phyloP scores from a whole-genome alignment of 2,797 vertebrate genomes.

The Scyliorhinus canicula region DNA sequence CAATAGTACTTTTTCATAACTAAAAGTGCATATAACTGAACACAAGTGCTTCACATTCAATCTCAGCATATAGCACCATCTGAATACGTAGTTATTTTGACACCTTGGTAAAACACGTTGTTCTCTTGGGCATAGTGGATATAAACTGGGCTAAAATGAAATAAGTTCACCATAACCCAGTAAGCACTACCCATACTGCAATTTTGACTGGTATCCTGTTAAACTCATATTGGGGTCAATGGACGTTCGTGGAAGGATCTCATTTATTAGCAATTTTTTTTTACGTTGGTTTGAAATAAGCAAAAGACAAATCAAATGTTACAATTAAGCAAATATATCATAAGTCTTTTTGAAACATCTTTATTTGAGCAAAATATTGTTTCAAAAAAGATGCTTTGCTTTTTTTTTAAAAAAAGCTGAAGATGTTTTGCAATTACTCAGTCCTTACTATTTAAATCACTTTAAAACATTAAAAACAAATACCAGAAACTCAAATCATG shows the following conservation, averaged over 20 bases:
- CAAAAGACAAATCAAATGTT: not conserved
- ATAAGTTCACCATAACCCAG: not conserved
- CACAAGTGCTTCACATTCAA: not conserved
- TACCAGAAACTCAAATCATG: not conserved
- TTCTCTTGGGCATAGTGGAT: not conserved
- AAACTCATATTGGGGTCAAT: not conserved
- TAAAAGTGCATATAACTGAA: not conserved
- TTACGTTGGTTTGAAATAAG: not conserved
- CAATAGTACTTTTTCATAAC: not conserved
- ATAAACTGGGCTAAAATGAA: not conserved
- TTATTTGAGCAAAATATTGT: constrained; percentile 38
- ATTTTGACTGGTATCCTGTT: not conserved
- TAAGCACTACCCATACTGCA: not conserved
- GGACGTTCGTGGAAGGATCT: not conserved
- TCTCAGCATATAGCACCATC: not conserved
- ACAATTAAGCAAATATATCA: constrained; percentile 9
- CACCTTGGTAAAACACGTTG: not conserved
- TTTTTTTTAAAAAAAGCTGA: constrained; percentile 15
- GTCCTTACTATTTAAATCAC: constrained; percentile 7
- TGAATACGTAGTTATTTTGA: not conserved
- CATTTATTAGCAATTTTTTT: not conserved
- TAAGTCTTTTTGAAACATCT: not conserved
- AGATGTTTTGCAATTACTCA: not conserved
- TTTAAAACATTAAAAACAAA: not conserved
- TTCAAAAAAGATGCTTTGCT: constrained; percentile 24